Evolutionary conservation across 2,113 vertebrate species (phyloP), one percentile per base, ranked within the genome.

Genomic region (Athene cunicularia): DNA sequence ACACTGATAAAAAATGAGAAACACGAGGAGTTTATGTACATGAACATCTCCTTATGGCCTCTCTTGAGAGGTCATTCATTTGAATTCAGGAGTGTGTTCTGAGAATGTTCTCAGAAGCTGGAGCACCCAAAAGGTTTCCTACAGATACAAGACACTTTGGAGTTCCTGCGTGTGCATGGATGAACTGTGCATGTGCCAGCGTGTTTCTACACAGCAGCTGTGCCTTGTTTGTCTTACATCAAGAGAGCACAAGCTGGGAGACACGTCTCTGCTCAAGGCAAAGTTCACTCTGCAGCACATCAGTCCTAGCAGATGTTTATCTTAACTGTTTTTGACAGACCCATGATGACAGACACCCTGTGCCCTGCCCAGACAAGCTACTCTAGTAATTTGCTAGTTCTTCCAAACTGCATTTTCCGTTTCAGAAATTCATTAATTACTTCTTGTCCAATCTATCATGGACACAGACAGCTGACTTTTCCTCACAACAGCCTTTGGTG

Each of bases 91-190:
- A 53, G 18, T 43, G 62, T 53, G 39, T 39, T 39, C 39, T 39
- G 39, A 39, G 39, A 72, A 7, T 5, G 18, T 30, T 58, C 80
- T 64, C 63, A 66, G 67, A 43, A 73, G 45, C 63, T 22, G 9
- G 13, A 2, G 6, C 27, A 49, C 9, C 39, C 45, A 35, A n/a
- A 72, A 70, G 24, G 10, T 33, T 8, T 77, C 73, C 60, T 45
- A 55, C 14, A 67, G 37, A 27, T 50, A 62, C 28, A 19, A 33
- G 33, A 71, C 32, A 39, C 37, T 68, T 73, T 1, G 32, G 41
- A 33, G 67, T 47, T 50, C 18, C 53, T 19, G 35, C 1, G 32
- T 32, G 39, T 16, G 73, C 58, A 27, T 45, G 0, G 0, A 4
- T 9, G 59, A 77, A 41, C 6, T 1, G 2, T 43, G 39, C 53